Evolutionary conservation across 2,888 invertebrate genomes (phyloP).

Genomic region (Oscheius sp.): DNA sequence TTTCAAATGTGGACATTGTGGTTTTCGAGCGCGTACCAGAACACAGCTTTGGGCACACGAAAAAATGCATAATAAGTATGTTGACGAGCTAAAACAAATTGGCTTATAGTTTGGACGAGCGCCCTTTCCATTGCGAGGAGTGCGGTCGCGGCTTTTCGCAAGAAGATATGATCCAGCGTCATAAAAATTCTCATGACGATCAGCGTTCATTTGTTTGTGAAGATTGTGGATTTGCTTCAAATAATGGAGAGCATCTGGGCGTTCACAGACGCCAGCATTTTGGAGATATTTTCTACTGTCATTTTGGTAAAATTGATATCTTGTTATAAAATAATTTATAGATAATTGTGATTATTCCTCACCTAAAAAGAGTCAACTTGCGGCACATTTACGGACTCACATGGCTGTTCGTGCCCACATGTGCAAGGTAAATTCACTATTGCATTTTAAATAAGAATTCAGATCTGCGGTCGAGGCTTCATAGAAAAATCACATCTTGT

Average conservation of each 20-base stretch:
- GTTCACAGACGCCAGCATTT: conserved; percentile 78
- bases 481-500: conserved; percentile 79
- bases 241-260: conserved; percentile 77
- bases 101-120: conserved; percentile 73
- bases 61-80: conserved; percentile 73
- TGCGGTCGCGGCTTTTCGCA: conserved; percentile 76
- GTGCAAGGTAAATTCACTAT: conserved; percentile 71
- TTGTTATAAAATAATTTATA: conserved; percentile 20
- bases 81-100: conserved; percentile 22
- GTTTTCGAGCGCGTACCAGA: conserved; percentile 69
- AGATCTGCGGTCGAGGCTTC: conserved; percentile 75
- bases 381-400: conserved; percentile 77
- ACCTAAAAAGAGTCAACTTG: conserved; percentile 77
- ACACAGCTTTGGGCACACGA: conserved; percentile 75
- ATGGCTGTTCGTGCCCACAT: conserved; percentile 74
- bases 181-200: conserved; percentile 67
- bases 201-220: conserved; percentile 76
- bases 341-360: conserved; percentile 45
- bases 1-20: conserved; percentile 71
- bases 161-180: conserved; percentile 76
- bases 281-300: conserved; percentile 77
- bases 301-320: conserved; percentile 57
- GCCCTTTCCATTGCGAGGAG: conserved; percentile 74
- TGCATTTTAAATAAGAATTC: background rate
- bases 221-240: conserved; percentile 79